These are phyloP conservation scores for Agrochola lychnidis DNA, from an alignment of 2,888 invertebrate genomes.

Conservation along the genomic window DNA sequence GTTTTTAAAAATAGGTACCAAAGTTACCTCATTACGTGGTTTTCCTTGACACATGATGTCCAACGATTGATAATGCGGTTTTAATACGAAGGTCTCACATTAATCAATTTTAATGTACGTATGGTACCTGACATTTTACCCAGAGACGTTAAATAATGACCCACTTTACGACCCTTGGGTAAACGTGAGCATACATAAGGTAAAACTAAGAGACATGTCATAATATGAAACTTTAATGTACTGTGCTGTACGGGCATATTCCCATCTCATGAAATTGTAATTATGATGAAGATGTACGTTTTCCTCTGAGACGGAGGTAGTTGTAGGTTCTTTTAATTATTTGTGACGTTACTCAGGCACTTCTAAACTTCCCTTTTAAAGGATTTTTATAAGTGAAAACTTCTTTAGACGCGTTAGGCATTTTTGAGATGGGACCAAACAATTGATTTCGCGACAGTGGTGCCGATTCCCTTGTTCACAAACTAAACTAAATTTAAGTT, in stretches of 20 bases:
- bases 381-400: too few relatives aligned
- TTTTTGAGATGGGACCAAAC: too few relatives aligned
- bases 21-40: slow-evolving; percentile 35
- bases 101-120: slow-evolving; percentile 53
- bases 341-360: slow-evolving; percentile 12
- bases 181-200: slow-evolving; percentile 38
- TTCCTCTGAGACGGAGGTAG: slow-evolving; percentile 1
- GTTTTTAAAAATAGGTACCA: slow-evolving; percentile 1
- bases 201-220: slow-evolving; percentile 26
- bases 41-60: slow-evolving; percentile 60
- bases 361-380: neutral
- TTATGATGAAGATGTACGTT: slow-evolving; percentile 20
- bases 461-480: too few relatives aligned
- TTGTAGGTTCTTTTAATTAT: slow-evolving; percentile 19
- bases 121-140: slow-evolving; percentile 39
- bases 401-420: too few relatives aligned
- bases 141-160: slow-evolving; percentile 43
- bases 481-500: too few relatives aligned
- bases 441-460: too few relatives aligned
- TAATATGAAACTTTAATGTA: slow-evolving; percentile 52
- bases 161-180: slow-evolving; percentile 33
- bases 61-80: slow-evolving; percentile 46
- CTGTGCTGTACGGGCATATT: slow-evolving; percentile 16
- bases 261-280: slow-evolving; percentile 39
- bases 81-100: slow-evolving; percentile 44